Conservation (phyloP, 2,888 invertebrate genomes). For the Leucozona laternaria region DNA sequence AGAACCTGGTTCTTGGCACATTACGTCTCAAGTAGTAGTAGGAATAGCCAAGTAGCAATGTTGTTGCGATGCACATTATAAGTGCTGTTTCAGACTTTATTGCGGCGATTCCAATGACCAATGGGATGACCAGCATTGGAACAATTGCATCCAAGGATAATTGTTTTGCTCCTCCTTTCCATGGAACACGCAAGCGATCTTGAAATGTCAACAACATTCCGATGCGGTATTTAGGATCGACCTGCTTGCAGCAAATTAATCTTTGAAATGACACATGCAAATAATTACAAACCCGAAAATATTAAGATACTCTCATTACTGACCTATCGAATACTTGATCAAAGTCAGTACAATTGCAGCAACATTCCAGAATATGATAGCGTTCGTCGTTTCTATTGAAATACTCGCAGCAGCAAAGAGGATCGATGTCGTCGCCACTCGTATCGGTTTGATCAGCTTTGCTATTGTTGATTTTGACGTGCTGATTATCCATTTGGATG, state of each 20-base stretch:
- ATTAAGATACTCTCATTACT: conserved; percentile 35
- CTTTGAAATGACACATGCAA: conserved; percentile 65
- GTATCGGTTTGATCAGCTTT: conserved; percentile 41
- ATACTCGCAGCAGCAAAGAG: conserved; percentile 87
- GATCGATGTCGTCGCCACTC: conserved; percentile 73
- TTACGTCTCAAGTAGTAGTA: conserved; percentile 79
- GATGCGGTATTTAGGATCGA: conserved; percentile 78
- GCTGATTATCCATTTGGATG: conserved; percentile 44
- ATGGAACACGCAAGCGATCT: conserved; percentile 86
- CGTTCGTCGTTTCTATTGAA: conserved; percentile 84
- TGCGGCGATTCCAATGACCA: conserved; percentile 84
- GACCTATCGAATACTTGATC: conserved; percentile 86
- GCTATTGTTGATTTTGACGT: conserved; percentile 13
- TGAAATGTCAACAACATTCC: conserved; percentile 84
- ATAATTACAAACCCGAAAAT: background rate
- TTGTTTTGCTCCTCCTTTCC: conserved; percentile 86
- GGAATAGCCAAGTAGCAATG: conserved; percentile 79
- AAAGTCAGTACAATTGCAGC: conserved; percentile 86
- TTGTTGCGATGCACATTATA: conserved; percentile 80
- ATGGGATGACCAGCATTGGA: conserved; percentile 84
- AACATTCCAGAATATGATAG: conserved; percentile 85
- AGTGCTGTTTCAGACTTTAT: conserved; percentile 83
- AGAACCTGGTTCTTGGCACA: conserved; percentile 87
- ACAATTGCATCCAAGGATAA: conserved; percentile 84
- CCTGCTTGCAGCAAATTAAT: conserved; percentile 77